Evolutionary conservation across 2,113 vertebrate genomes (phyloP), one percentile per base, ranked within the genome.

Genomic region (Budorcas taxicolor): DNA sequence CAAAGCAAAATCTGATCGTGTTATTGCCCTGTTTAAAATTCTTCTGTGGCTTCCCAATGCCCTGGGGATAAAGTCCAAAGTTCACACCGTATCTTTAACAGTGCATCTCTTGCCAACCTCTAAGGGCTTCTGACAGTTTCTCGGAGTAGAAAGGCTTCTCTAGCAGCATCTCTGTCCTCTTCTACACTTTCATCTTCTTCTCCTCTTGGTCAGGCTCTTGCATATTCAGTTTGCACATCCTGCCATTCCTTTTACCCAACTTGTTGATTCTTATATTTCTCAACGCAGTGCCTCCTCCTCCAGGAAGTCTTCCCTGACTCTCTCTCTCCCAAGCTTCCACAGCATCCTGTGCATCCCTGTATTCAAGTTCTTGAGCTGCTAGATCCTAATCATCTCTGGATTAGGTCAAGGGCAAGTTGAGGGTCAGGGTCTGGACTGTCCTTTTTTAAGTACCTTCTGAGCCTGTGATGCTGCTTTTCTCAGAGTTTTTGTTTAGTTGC

Each of bases 131-230:
- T 2, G 8, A 14, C 67, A 57, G 17, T 64, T 82, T 47, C 53
- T 64, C 53, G 4, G 52, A 33, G 87, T 57, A 4, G 12, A 55
- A 58, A 10, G 7, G 45, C 9, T 19, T 19, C n/a, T 55, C 17
- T 45, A 3, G 8, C 10, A 13, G 15, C 33, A 16, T n/a, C 21
- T 60, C 31, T 53, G 16, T n/a, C 3, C 50, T 21, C 55, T 94
- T 71, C 15, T n/a, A 4, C 1, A 2, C 4, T 2, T 58, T 40
- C 23, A 1, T 16, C 19, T 57, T 80, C 3, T n/a, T 43, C 27
- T 62, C 12, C 14, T 90, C 55, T 62, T 11, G 23, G 25, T 12
- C 33, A 29, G 25, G 40, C 53, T 92, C 53, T 55, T 67, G 3
- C 33, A 81, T 9, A 2, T 71, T 52, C 50, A 14, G 12, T 94